Evolutionary conservation across 2,888 invertebrate genomes (phyloP).

Genomic region (Hirtodrosophila confusa): DNA sequence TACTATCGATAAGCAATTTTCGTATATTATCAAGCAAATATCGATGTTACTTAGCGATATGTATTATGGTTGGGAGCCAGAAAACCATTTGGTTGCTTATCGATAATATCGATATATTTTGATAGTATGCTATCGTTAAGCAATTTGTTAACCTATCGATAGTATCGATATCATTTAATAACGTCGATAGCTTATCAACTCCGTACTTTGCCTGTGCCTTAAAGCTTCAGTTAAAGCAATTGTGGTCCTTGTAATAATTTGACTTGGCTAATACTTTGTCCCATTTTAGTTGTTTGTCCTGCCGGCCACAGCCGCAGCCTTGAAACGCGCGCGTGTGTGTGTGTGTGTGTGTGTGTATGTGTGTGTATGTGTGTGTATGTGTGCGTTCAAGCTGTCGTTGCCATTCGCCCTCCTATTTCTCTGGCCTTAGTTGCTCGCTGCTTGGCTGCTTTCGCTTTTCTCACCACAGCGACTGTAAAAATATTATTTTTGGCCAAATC

Average conservation of each 20-base stretch:
- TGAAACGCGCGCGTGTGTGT: conserved; percentile 25
- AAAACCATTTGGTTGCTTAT: too few species aligned
- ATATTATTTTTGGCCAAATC: conserved; percentile 34
- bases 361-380: conserved; percentile 10
- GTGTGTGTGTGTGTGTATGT: conserved; percentile 11
- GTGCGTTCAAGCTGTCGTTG: not conserved
- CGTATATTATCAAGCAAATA: too few species aligned
- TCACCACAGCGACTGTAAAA: conserved; percentile 29
- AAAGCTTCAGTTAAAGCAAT: conserved; percentile 2
- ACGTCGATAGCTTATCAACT: too few species aligned
- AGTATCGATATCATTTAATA: too few species aligned
- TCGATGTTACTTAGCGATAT: too few species aligned
- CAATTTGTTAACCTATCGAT: too few species aligned
- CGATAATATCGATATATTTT: too few species aligned
- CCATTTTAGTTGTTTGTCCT: conserved; percentile 32
- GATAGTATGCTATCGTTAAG: too few species aligned
- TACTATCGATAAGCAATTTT: too few species aligned
- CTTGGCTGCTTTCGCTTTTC: conserved; percentile 46
- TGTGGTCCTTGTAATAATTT: conserved; percentile 20
- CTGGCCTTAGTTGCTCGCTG: not conserved
- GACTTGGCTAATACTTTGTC: conserved; percentile 41
- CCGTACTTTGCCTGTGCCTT: too few species aligned
- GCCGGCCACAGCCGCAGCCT: conserved; percentile 43
- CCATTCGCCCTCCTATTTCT: conserved; percentile 2
- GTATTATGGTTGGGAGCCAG: too few species aligned